phyloP scores from a whole-genome alignment of 1,140 invertebrate genomes.

The Heliconius nattereri region DNA sequence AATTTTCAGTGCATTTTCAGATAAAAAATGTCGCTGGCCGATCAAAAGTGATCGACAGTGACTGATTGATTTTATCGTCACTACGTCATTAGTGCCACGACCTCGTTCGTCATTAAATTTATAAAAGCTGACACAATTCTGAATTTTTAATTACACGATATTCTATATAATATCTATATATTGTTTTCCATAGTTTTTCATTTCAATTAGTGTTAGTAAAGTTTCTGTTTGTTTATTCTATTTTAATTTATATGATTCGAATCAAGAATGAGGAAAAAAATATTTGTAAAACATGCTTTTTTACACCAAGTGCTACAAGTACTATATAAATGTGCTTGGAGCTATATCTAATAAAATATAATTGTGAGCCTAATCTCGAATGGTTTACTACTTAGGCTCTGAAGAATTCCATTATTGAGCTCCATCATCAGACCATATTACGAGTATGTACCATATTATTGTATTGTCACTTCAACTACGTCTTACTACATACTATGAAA shows the following conservation, averaged over 20 bases:
- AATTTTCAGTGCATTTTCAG: conserved; percentile 27
- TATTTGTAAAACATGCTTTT: no score
- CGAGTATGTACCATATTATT: no score
- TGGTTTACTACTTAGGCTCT: no score
- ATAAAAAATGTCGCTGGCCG: conserved; percentile 33
- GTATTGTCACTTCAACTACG: no score
- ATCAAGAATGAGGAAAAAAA: no score
- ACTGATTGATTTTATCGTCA: conserved; percentile 44
- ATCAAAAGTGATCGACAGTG: conserved; percentile 40
- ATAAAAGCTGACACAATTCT: conserved; percentile 20
- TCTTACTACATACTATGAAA: no score
- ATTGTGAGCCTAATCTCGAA: no score
- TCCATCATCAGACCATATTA: no score
- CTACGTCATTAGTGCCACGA: conserved; percentile 38
- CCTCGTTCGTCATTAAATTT: conserved; percentile 38
- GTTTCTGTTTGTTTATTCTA: not conserved
- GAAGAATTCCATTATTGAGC: no score
- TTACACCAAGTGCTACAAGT: no score
- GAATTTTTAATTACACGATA: conserved; percentile 24
- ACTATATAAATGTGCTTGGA: no score
- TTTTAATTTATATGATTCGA: not conserved
- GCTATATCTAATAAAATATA: no score
- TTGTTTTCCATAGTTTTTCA: not conserved
- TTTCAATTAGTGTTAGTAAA: not conserved
- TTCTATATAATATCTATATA: conserved; percentile 6